These are phyloP conservation scores for Myathropa florea DNA, from an alignment of 2,888 invertebrate species.

Conservation along the genomic window DNA sequence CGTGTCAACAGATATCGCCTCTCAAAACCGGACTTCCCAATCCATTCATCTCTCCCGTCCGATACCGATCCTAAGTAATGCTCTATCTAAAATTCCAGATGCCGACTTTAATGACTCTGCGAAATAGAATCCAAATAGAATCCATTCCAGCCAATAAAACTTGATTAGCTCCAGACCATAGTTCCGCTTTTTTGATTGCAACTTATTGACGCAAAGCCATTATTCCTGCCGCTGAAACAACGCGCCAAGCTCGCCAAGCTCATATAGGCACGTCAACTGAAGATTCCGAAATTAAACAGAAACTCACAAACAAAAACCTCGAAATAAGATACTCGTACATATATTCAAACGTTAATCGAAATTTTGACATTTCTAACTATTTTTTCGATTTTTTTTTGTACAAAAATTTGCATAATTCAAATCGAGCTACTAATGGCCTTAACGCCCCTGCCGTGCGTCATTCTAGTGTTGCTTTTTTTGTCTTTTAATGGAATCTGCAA, in stretches of 20 bases:
- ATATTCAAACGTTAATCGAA: neutral
- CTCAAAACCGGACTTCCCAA: neutral
- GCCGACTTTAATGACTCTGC: neutral
- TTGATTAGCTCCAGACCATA: conserved; percentile 5
- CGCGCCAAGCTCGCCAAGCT: neutral
- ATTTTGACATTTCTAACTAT: conserved; percentile 8
- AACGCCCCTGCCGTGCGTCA: conserved; percentile 57
- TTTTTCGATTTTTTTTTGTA: neutral
- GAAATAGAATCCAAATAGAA: neutral
- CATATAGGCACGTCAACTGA: neutral
- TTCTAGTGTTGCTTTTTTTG: neutral
- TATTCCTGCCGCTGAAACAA: neutral
- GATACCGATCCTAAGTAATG: neutral
- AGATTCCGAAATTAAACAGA: neutral
- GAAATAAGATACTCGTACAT: neutral
- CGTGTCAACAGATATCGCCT: neutral
- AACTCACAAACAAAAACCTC: neutral
- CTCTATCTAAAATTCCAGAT: neutral
- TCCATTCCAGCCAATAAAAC: conserved; percentile 7
- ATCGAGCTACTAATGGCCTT: conserved; percentile 46
- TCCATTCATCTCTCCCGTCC: neutral
- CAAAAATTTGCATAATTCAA: conserved; percentile 47
- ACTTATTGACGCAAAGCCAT: conserved; percentile 38
- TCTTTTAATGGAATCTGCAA: conserved; percentile 48
- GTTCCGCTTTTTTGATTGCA: conserved; percentile 39